phyloP scores from a whole-genome alignment of 2,797 vertebrate species.

The Anguilla anguilla region DNA sequence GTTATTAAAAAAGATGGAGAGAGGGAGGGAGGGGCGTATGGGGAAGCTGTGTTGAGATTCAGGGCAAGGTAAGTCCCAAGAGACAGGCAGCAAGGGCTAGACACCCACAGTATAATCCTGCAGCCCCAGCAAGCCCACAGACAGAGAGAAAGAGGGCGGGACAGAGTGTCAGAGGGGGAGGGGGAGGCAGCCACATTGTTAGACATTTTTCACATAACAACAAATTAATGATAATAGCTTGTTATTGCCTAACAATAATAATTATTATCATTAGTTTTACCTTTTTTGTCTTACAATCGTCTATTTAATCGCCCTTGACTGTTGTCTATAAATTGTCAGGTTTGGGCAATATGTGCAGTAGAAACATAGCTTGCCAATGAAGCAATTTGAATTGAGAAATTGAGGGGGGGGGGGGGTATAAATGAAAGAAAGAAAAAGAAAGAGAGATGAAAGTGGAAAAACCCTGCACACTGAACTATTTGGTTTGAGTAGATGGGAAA shows the following conservation, averaged over 20 bases:
- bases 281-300: not conserved
- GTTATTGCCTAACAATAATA: not conserved
- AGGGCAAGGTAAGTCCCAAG: slow-evolving; percentile 31
- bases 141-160: slow-evolving; percentile 16
- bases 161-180: not conserved
- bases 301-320: not conserved
- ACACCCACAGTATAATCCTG: slow-evolving; percentile 34
- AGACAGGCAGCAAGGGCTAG: slow-evolving; percentile 11
- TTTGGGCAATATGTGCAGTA: not conserved
- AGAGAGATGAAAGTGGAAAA: not conserved
- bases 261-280: not conserved
- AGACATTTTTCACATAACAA: not conserved
- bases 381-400: not conserved
- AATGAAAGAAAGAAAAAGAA: not conserved
- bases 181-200: not conserved
- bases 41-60: slow-evolving; percentile 17
- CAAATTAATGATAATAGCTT: not conserved
- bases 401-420: not conserved
- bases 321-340: not conserved
- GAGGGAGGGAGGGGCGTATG: not conserved
- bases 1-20: not conserved
- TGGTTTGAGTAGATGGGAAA: not conserved
- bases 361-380: not conserved
- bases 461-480: not conserved
- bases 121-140: slow-evolving; percentile 16